Evolutionary conservation across 92 coral and sea anemone species (phyloP), one percentile per base, ranked within the genome.

Genomic region (Zoanthus solanderi): DNA sequence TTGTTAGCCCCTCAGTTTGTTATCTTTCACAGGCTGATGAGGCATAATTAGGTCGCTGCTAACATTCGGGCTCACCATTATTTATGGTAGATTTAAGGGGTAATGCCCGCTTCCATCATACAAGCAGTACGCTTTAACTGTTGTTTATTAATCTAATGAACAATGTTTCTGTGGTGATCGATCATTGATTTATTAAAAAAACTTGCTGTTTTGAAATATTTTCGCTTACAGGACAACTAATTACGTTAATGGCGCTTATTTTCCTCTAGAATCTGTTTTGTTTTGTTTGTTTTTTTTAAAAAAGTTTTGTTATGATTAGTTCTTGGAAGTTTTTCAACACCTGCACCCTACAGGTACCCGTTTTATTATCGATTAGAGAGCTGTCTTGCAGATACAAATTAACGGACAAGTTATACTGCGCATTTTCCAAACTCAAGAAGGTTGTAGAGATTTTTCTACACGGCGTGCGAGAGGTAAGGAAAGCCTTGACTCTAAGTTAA

Each of bases 241-340:
- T 7, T 5, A 29, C 28, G 5, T n/a, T 5, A 7, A 18, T 23
- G 23, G 14, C 15, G 8, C 16, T 69, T 10, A 5, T 17, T 63
- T 63, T 63, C 15, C 9, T 30, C 75, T 32, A 69, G 47, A 69
- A 29, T 69, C 46, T 31, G 46, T 69, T 31, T 6, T 69, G 17
- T 69, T 69, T 69, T 23, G 23, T 23, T 23, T 23, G 23, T 23
- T 69, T 31, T 15, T 12, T 4, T 4, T 37, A 7, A 50, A 11
- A 3, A 30, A 31, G 17, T 69, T 69, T 69, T 15, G 6, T 69
- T 69, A 30, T 30, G 75, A 69, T 69, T 69, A 69, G 75, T 44
- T 18, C 13, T 67, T 67, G 72, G 72, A 23, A 10, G 75, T 69
- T 69, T 69, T 32, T 69, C 75, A 69, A 12, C 75, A 34, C 75